Evolutionary conservation across 2,797 vertebrate genomes (phyloP).

Genomic region (Periparus ater): DNA sequence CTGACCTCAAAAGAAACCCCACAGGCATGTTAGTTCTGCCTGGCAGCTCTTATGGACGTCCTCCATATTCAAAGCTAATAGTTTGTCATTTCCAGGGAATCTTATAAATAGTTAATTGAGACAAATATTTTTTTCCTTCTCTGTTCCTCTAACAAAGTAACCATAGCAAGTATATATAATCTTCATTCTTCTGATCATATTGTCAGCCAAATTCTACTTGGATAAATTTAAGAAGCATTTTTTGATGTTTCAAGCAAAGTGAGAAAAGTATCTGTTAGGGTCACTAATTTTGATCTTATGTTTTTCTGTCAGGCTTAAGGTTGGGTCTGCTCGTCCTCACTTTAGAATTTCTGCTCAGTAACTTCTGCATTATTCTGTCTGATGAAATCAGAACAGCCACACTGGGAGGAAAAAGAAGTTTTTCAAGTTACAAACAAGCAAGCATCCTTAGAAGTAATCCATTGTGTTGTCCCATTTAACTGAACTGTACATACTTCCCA

Average conservation of each 20-base stretch:
- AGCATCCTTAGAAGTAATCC: not conserved
- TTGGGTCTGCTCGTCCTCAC: not conserved
- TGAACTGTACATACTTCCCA: not conserved
- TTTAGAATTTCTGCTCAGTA: not conserved
- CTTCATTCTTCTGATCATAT: not conserved
- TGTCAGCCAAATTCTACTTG: not conserved
- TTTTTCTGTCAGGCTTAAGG: not conserved
- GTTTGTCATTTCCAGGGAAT: not conserved
- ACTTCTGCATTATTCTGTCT: not conserved
- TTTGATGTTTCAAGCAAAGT: not conserved
- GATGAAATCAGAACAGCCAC: not conserved
- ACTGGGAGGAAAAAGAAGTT: accelerated
- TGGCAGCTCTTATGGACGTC: not conserved
- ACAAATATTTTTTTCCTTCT: not conserved
- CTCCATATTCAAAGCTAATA: not conserved
- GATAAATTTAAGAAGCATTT: not conserved
- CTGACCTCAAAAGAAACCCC: not conserved
- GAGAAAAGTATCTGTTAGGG: not conserved
- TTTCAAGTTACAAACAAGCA: not conserved
- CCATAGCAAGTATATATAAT: not conserved
- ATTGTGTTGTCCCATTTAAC: not conserved
- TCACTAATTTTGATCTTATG: not conserved
- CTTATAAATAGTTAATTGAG: not conserved
- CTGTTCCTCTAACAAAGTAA: not conserved
- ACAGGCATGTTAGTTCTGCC: not conserved